These are phyloP conservation scores for Hirtodrosophila alboralis DNA, from an alignment of 2,888 invertebrate species.

Conservation along the genomic window DNA sequence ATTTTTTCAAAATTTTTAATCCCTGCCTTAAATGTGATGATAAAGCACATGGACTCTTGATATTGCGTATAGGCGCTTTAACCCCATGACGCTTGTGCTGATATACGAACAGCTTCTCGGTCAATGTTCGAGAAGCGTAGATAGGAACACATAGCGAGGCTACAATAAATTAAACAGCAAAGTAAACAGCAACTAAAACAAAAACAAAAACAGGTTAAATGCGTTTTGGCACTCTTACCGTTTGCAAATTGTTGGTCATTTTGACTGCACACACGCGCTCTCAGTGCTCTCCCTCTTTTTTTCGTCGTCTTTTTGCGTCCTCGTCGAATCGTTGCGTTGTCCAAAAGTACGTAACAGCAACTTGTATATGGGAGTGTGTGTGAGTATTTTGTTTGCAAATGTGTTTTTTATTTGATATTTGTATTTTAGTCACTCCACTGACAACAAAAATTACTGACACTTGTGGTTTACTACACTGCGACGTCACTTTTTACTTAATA, in stretches of 20 bases:
- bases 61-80: not conserved
- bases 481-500: constrained; percentile 29
- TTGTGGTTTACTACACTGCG: constrained; percentile 12
- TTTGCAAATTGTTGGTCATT: constrained; percentile 65
- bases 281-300: constrained; percentile 8
- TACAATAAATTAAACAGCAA: too few species aligned
- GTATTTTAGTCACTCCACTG: constrained; percentile 15
- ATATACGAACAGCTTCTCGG: constrained; percentile 23
- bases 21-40: constrained; percentile 2
- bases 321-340: too few species aligned
- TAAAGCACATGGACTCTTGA: not conserved
- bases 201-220: constrained; percentile 14
- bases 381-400: not conserved
- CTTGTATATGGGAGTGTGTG: not conserved
- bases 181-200: too few species aligned
- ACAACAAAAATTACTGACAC: constrained; percentile 17
- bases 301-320: constrained; percentile 8
- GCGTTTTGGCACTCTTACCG: constrained; percentile 47
- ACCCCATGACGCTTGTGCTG: constrained; percentile 7
- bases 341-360: constrained; percentile 8
- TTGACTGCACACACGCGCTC: constrained; percentile 29
- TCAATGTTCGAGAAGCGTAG: constrained; percentile 34
- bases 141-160: not conserved
- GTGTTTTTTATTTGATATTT: constrained; percentile 14
- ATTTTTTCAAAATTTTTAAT: not conserved